phyloP scores from a whole-genome alignment of 2,113 vertebrate genomes.

The Bos taurus region ARS-UCD2.0 NC_037337.1:84508501-84509000 shows the following conservation, averaged over 20 bases:
- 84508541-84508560: not conserved
- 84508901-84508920: not conserved
- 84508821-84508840: not conserved
- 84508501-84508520: not conserved
- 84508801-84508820: not conserved
- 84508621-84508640: not conserved
- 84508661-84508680: not conserved
- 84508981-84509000: not conserved
- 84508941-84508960: not conserved
- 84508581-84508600: not conserved
- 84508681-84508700: not conserved
- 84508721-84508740: not conserved
- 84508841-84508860: not conserved
- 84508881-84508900: not conserved
- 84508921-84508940: not conserved
- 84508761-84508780: not conserved
- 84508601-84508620: not conserved
- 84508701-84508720: not conserved
- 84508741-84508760: not conserved
- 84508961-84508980: not conserved
- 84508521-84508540: not conserved
- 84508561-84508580: not conserved
- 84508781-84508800: not conserved
- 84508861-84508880: not conserved
- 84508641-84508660: not conserved